Conservation (phyloP, 1,140 invertebrate genomes). For the Aricia agestis region DNA sequence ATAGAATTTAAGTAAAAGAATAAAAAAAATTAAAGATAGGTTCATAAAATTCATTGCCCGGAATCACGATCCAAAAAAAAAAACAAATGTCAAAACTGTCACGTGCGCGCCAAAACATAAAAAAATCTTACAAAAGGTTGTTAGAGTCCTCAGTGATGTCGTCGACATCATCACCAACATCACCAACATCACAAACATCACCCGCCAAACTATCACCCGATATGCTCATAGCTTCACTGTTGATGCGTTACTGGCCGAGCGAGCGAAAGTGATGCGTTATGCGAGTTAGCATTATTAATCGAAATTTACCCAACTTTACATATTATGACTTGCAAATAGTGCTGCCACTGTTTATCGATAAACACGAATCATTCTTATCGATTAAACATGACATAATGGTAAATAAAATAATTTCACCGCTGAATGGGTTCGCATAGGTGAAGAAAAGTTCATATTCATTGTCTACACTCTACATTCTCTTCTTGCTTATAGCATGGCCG, state of each 20-base stretch:
- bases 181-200: slow-evolving; percentile 20
- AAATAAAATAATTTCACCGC: background rate
- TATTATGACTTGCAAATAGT: background rate
- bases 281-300: slow-evolving; percentile 15
- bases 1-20: too few relatives aligned
- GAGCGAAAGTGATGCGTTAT: slow-evolving; percentile 35
- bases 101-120: background rate
- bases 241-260: slow-evolving; percentile 31
- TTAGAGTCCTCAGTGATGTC: background rate
- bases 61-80: background rate
- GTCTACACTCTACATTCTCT: too few relatives aligned
- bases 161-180: slow-evolving; percentile 26
- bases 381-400: background rate
- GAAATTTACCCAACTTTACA: slow-evolving; percentile 7
- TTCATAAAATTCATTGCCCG: background rate
- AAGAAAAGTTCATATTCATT: background rate
- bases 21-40: background rate
- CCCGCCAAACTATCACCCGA: slow-evolving; percentile 50
- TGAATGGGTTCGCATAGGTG: background rate
- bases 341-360: slow-evolving; percentile 3
- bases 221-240: slow-evolving; percentile 28
- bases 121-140: slow-evolving; percentile 9
- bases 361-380: background rate
- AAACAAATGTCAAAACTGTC: background rate
- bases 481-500: too few relatives aligned